A percentile compares a stretch with the other conserved stretches of the same genome.
These are phyloP conservation scores for Tringa solitaria DNA, from an alignment of 2,113 vertebrate species.

Conservation along the genomic window DNA sequence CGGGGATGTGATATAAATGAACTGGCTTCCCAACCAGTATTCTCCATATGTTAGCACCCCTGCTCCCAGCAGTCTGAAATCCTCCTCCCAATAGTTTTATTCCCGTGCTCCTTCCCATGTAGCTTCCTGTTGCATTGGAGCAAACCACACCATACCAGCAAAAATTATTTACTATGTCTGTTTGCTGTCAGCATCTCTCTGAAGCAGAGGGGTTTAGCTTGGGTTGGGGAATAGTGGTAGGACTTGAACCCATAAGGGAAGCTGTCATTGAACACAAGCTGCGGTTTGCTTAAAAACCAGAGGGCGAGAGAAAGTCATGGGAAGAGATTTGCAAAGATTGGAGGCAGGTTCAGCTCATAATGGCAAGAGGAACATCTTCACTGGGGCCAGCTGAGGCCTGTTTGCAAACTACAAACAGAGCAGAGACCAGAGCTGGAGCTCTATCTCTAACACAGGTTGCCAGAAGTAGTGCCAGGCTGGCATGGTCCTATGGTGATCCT, in stretches of 20 bases:
- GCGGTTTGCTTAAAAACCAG: neutral
- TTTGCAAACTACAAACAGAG: neutral
- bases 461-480: neutral
- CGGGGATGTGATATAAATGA: neutral
- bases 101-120: neutral
- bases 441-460: neutral
- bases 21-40: neutral
- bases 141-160: neutral
- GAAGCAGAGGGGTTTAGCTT: neutral
- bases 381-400: neutral
- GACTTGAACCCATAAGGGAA: neutral
- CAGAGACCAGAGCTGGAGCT: neutral
- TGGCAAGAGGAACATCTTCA: neutral
- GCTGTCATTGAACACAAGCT: neutral
- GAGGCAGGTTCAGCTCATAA: neutral
- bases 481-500: neutral
- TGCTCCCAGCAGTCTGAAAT: neutral
- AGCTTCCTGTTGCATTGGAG: neutral
- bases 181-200: neutral
- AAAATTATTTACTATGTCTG: neutral
- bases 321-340: neutral
- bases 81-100: neutral
- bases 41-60: neutral
- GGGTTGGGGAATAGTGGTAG: neutral
- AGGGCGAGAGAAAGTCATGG: neutral